Base-by-base conservation (phyloP, 1,140 invertebrate species). In the Trachelipus rathkii region DNA sequence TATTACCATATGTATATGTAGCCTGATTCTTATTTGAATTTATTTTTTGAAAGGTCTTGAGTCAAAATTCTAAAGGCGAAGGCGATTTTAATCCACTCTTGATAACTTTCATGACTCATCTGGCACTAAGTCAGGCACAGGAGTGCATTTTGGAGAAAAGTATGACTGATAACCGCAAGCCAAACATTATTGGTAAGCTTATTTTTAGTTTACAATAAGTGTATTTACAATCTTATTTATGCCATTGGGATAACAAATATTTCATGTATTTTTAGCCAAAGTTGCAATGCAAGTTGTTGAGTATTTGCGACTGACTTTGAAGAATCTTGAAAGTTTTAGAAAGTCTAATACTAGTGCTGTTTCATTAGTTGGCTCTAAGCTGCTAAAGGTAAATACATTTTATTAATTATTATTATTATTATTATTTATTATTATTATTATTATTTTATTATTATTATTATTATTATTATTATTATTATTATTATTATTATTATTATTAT, bases 111-210 rank as follows among this genome's bases (percentile, higher is more conserved):
- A 89, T 93, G 84, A 89, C 92, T 81, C 90, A 93, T 81, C 87
- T 96, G 79, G 91, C 91, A 80, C 87, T 94, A 84, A 95, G 95
- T 15, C 96, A 98, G 86, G 96, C 95, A 0, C 97, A 99, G 84
- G 97, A 99, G 84, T 99, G 96, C 84, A 96, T 99, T 82, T 85
- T 99, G 44, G 96, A 99, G 84, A 99, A 99, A 84, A 97, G 95
- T 76, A 93, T 99, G 87, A 89, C 96, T 77, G 96, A 99, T 84
- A 96, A 95, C 84, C 87, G 95, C 67, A 98, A 97, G 87, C 90
- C 94, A 11, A 91, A 91, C 76, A 96, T 97, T 81, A n/a, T 96
- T 82, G 94, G 95, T 82, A 81, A 72, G n/a, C n/a, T n/a, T n/a
- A n/a, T n/a, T n/a, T n/a, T n/a, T n/a, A n/a, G n/a, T n/a, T n/a